Base-by-base conservation (phyloP, 2,888 invertebrate species). In the Strigamia crassipes region DNA sequence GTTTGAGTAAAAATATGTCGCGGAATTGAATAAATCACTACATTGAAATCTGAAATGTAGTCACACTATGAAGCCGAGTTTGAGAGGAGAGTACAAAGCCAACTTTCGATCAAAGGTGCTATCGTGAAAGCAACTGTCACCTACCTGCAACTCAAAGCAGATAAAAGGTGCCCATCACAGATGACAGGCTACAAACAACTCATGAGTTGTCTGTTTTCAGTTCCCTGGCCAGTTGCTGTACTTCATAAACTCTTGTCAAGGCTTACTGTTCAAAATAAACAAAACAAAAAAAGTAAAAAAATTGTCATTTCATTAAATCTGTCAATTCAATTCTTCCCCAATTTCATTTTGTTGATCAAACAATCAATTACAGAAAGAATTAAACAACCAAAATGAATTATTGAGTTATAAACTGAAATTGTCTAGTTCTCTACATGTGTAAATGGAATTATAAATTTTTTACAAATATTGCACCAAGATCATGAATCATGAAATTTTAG, bases 51-150 rank as follows among this genome's bases (percentile, higher is more conserved):
- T 38, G 46, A 46, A 46, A 13, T n/a, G 56, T 56, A 51, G 15
- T 15, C n/a, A 56, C 18, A 15, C 56, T 56, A 18, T 56, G 56
- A 56, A 56, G 21, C 56, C 8, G 21, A 56, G 56, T 56, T 56
- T 21, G 56, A 56, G 21, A 18, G 56, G 1, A 56, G 18, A 56
- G 18, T 18, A 31, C 31, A 73, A 73, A 31, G 73, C 31, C 73
- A 73, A 73, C 27, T 73, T 73, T 73, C 73, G 31, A 73, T 73
- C 73, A 73, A 31, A 73, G 73, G 73, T 73, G 73, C 73, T 27
- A 73, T 73, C 73, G 31, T 73, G 27, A 73, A 73, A 73, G 73
- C 23, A 73, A 27, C 73, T 73, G 73, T 73, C 73, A 73, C 73
- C 31, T 31, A 31, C 73, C 27, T 73, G 31, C 31, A 73, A 31